Evolutionary conservation across 2,797 vertebrate genomes (phyloP).

Genomic region (Poeciliopsis paucimaculata): DNA sequence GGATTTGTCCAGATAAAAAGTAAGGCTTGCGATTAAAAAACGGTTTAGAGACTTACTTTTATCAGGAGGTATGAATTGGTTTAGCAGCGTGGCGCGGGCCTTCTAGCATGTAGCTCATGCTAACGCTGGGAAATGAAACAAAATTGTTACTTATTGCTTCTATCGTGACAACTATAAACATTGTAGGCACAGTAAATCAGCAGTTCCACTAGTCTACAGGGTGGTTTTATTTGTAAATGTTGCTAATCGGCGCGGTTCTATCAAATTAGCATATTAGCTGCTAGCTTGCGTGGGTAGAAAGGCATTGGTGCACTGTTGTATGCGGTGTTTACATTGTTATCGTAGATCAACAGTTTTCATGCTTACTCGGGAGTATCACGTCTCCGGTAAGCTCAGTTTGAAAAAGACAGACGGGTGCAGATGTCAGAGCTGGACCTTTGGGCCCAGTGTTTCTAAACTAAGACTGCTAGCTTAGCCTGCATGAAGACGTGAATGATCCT

Average conservation of each 20-base stretch:
- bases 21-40: conserved; percentile 60
- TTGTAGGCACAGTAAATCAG: fast-evolving
- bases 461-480: neutral
- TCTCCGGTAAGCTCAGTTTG: conserved; percentile 19
- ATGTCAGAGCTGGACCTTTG: conserved; percentile 8
- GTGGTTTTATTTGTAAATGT: neutral
- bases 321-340: conserved; percentile 12
- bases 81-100: conserved; percentile 44
- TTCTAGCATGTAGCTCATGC: conserved; percentile 23
- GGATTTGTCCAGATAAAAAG: conserved; percentile 98
- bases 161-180: fast-evolving
- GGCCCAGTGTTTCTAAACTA: neutral
- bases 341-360: conserved; percentile 1
- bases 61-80: neutral
- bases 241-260: neutral
- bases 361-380: conserved; percentile 15
- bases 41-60: fast-evolving
- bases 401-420: conserved; percentile 32
- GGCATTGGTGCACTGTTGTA: neutral
- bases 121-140: neutral
- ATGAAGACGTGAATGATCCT: neutral
- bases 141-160: neutral
- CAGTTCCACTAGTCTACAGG: fast-evolving
- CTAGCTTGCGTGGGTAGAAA: conserved; percentile 28
- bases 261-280: conserved; percentile 2